Percentiles rank a stretch among this genome's conserved stretches.
phyloP scores from a whole-genome alignment of 2,113 vertebrate genomes.

The Protobothrops flavoviridis region DNA sequence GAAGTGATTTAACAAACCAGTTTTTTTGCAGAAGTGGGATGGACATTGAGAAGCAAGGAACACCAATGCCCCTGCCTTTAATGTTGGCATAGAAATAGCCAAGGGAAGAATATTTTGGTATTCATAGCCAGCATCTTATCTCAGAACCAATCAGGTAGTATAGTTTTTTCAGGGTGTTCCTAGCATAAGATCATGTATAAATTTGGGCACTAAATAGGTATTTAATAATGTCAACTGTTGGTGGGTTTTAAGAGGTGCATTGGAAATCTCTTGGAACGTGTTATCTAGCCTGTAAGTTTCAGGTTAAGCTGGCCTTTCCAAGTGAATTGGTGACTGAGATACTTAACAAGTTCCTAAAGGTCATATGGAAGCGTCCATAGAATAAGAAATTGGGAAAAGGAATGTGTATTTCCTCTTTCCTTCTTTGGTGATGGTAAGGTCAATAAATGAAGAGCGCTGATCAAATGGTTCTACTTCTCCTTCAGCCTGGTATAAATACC shows the following conservation, averaged over 20 bases:
- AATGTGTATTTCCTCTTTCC: not conserved
- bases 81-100: not conserved
- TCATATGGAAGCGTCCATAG: not conserved
- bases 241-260: not conserved
- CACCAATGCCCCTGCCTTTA: not conserved
- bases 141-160: not conserved
- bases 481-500: not conserved
- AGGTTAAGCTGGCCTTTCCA: not conserved
- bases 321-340: not conserved
- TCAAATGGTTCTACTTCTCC: not conserved
- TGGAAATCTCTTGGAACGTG: not conserved
- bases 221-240: not conserved
- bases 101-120: not conserved
- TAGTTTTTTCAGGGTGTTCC: not conserved
- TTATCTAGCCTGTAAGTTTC: not conserved
- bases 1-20: not conserved
- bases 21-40: not conserved
- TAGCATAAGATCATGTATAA: not conserved
- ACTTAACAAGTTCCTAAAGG: not conserved
- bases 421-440: not conserved
- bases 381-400: not conserved
- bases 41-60: not conserved
- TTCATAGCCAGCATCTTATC: not conserved
- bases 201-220: not conserved
- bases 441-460: not conserved